A percentile compares a stretch with the other conserved stretches of the same genome.
These are phyloP conservation scores for Lasiurus borealis DNA, from an alignment of 2,113 vertebrate genomes.

Conservation along the genomic window DNA sequence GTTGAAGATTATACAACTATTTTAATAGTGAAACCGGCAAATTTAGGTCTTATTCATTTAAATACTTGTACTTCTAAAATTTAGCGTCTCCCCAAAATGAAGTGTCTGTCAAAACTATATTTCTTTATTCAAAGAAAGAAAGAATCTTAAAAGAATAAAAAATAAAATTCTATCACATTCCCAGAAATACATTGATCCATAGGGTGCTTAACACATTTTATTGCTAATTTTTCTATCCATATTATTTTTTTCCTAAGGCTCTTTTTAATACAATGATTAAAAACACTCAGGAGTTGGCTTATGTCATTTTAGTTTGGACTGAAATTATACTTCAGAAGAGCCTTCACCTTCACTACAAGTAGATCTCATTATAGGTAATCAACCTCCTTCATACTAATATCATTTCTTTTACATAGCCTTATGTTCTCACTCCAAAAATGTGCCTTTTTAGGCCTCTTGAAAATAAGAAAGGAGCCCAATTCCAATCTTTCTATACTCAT, in stretches of 20 bases:
- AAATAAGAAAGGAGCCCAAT: background rate
- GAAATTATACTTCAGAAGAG: background rate
- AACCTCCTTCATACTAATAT: background rate
- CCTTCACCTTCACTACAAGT: background rate
- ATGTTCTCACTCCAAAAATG: background rate
- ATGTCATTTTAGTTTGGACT: background rate
- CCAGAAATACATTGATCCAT: background rate
- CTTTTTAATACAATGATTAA: background rate
- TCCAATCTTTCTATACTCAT: background rate
- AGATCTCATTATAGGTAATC: background rate
- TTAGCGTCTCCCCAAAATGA: background rate
- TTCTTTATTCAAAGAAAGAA: constrained; percentile 1
- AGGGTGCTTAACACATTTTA: background rate
- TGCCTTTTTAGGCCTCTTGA: background rate
- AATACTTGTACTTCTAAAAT: background rate
- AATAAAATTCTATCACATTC: background rate
- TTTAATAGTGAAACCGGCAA: background rate
- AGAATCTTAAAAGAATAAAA: constrained; percentile 6
- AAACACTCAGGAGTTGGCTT: background rate
- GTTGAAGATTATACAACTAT: background rate
- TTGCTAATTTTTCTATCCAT: background rate
- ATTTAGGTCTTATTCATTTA: background rate
- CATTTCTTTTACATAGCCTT: background rate
- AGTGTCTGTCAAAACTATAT: background rate
- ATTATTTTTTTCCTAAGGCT: background rate